These are phyloP conservation scores for Euclidia mi DNA, from an alignment of 2,888 invertebrate species.

Conservation along the genomic window DNA sequence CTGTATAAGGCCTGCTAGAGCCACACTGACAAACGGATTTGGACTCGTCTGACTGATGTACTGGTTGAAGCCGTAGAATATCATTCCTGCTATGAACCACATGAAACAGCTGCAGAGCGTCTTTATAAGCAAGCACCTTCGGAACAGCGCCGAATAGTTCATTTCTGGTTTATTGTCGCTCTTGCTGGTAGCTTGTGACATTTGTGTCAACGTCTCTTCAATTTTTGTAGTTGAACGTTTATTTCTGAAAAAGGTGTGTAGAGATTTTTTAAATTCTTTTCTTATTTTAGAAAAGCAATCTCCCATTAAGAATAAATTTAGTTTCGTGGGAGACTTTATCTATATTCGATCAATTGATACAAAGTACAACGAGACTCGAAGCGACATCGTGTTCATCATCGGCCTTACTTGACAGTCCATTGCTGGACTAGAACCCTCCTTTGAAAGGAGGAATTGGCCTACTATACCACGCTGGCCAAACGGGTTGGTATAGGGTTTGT, in stretches of 20 bases:
- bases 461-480: too few species aligned
- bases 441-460: too few species aligned
- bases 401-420: too few species aligned
- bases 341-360: too few species aligned
- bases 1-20: conserved; percentile 89
- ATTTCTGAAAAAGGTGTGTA: conserved; percentile 76
- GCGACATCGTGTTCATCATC: too few species aligned
- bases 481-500: too few species aligned
- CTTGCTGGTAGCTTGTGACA: conserved; percentile 64
- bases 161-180: conserved; percentile 72
- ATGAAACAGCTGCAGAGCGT: conserved; percentile 92
- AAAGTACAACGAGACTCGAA: too few species aligned
- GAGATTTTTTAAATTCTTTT: too few species aligned
- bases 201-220: conserved; percentile 77
- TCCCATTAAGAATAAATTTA: too few species aligned
- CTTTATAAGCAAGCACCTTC: conserved; percentile 91
- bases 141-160: conserved; percentile 91
- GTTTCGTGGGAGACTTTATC: too few species aligned
- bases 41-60: conserved; percentile 95
- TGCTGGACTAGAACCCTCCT: too few species aligned
- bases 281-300: too few species aligned
- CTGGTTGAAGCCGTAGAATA: conserved; percentile 96
- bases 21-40: conserved; percentile 95
- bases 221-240: conserved; percentile 85
- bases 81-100: conserved; percentile 95